A percentile compares a stretch with the other conserved stretches of the same genome.
phyloP scores from a whole-genome alignment of 2,797 vertebrate species.

The Gila robusta region DNA sequence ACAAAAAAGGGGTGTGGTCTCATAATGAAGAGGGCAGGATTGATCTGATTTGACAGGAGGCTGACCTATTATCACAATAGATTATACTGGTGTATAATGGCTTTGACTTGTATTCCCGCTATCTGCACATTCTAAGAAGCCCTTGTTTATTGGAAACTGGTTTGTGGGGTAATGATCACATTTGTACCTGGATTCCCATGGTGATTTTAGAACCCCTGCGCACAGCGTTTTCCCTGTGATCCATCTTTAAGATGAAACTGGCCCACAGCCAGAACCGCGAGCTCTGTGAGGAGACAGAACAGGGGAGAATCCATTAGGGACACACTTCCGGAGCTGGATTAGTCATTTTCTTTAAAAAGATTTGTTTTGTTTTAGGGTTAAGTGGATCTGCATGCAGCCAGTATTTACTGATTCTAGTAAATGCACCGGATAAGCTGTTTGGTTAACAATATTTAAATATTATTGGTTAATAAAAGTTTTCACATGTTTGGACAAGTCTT shows the following conservation, averaged over 20 bases:
- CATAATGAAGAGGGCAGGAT: neutral
- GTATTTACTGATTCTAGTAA: conserved; percentile 3
- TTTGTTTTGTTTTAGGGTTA: conserved; percentile 17
- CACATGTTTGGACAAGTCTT: neutral
- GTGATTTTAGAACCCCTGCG: conserved; percentile 30
- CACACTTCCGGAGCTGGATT: conserved; percentile 31
- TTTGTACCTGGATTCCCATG: conserved; percentile 47
- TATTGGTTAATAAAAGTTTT: neutral
- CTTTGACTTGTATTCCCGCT: neutral
- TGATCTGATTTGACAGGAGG: neutral
- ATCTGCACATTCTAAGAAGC: conserved; percentile 9
- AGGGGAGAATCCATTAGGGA: conserved; percentile 38
- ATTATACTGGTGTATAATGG: neutral
- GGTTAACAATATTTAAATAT: too few species aligned
- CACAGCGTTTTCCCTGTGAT: conserved; percentile 44
- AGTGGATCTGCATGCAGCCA: conserved; percentile 13
- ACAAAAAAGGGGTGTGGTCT: conserved; percentile 21
- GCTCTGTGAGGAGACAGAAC: conserved; percentile 25
- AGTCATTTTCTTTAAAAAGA: conserved; percentile 12
- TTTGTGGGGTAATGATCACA: conserved; percentile 57
- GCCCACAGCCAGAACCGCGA: conserved; percentile 37
- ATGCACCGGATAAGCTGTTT: neutral
- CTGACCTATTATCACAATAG: neutral
- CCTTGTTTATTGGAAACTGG: conserved; percentile 43
- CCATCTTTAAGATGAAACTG: conserved; percentile 53